Base-by-base conservation (phyloP, 2,113 vertebrate genomes). In the Hippocampus barbouri region DNA sequence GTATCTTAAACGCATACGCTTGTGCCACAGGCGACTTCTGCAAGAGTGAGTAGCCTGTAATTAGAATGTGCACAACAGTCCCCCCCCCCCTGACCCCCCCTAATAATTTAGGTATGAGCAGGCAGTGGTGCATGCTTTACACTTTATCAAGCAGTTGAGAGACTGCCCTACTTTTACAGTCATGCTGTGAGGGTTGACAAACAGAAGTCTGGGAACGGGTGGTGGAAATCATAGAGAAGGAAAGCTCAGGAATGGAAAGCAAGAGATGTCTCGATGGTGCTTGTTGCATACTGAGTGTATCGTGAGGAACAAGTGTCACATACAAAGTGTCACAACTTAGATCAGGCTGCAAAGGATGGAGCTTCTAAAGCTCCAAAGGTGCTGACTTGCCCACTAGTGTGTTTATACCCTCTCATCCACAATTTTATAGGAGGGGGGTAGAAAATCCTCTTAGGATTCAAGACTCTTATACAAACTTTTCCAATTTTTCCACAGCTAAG, bases 391-490 rank as follows among this genome's bases (percentile, higher is more conserved):
- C 68, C 66, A 62, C 76, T 56, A 69, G 69, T n/a, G 77, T 79
- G 72, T 81, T 90, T 85, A 79, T 79, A 86, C 62, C 74, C 34
- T 77, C 71, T 82, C 76, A 82, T 79, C 80, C 69, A 71, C 66
- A 59, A 80, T 83, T 81, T 78, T 74, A 70, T 20, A 5, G 27
- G 25, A 61, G 74, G 84, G 84, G 85, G 34, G 34, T 43, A 34
- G 67, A 72, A 86, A 89, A 89, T 79, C 86, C 76, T 88, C 84
- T 89, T 90, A 90, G 23, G 71, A 38, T 73, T 86, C 60, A 70
- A 84, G 86, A 83, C 71, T 89, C 87, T 87, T 84, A 90, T 80
- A 83, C 76, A 85, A 85, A 78, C 76, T 83, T 65, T 61, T 67
- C 63, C 12, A 38, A 21, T 64, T 77, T 73, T 51, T 76, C 78